Percentiles rank a stretch among this genome's conserved stretches.
These are phyloP conservation scores for Megamerina dolium DNA, from an alignment of 2,888 invertebrate genomes.

Conservation along the genomic window DNA sequence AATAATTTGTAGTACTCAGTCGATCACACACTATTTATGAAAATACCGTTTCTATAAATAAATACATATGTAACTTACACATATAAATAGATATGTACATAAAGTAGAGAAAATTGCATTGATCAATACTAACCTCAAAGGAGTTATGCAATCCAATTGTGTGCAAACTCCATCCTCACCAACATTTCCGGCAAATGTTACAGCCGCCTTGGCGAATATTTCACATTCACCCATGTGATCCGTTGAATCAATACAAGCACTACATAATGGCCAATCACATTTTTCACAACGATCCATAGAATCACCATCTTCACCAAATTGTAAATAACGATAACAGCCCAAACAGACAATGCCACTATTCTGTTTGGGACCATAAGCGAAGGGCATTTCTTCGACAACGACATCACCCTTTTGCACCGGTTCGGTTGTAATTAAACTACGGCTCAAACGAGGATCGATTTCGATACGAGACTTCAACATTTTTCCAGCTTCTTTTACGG, in stretches of 20 bases:
- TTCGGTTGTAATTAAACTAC: constrained; percentile 63
- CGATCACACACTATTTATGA: no score
- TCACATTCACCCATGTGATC: constrained; percentile 65
- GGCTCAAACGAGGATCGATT: constrained; percentile 59
- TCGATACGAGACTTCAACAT: constrained; percentile 43
- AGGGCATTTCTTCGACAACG: constrained; percentile 65
- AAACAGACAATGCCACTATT: constrained; percentile 67
- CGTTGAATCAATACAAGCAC: constrained; percentile 50
- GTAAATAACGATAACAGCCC: constrained; percentile 62
- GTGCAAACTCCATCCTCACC: constrained; percentile 55
- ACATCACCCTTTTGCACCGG: constrained; percentile 65
- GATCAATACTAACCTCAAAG: constrained; percentile 65
- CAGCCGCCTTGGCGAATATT: constrained; percentile 56
- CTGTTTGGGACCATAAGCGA: constrained; percentile 72
- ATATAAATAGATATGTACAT: no score
- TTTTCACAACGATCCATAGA: constrained; percentile 57
- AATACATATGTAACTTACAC: no score
- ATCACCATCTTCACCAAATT: constrained; percentile 44
- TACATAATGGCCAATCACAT: constrained; percentile 61
- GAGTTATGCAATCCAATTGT: constrained; percentile 77
- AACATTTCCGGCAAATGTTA: constrained; percentile 57
- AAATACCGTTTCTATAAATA: no score
- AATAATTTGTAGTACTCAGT: no score
- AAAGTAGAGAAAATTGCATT: no score
- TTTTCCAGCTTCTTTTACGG: constrained; percentile 12